phyloP scores from a whole-genome alignment of 2,113 vertebrate species.

The Jaculus jaculus region DNA sequence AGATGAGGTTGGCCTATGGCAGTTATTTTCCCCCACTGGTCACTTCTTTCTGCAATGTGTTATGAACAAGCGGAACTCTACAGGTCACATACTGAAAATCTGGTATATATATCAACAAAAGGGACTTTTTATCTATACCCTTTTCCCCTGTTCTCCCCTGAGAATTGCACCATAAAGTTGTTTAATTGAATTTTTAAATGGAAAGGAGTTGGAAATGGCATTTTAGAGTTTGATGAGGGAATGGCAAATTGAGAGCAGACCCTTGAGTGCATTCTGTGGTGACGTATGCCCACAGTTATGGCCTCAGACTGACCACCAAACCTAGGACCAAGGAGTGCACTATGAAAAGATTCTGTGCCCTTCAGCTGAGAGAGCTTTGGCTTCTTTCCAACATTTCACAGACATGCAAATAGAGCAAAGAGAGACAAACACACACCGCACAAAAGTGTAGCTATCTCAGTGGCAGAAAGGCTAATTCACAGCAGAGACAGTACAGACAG shows the following conservation, averaged over 20 bases:
- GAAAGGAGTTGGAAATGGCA: not conserved
- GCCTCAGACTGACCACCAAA: not conserved
- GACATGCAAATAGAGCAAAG: conserved; percentile 27
- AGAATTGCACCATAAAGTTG: not conserved
- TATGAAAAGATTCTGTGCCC: conserved; percentile 27
- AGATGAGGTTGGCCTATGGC: not conserved
- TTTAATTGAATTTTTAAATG: conserved; percentile 11
- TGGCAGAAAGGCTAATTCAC: conserved; percentile 60
- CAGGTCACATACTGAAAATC: not conserved
- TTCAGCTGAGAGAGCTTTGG: not conserved
- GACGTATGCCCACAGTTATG: conserved; percentile 38
- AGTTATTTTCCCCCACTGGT: not conserved
- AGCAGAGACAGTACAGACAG: conserved; percentile 42
- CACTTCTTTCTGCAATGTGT: not conserved
- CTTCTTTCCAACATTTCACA: not conserved
- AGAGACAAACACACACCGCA: not conserved
- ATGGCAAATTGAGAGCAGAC: conserved; percentile 21
- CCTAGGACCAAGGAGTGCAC: not conserved
- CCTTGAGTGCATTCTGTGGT: not conserved
- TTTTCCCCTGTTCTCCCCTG: not conserved
- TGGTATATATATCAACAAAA: not conserved
- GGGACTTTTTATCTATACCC: not conserved
- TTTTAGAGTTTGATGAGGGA: conserved; percentile 10
- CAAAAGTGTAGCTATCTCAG: conserved; percentile 31
- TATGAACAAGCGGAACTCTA: not conserved